A percentile compares a stretch with the other conserved stretches of the same genome.
Conservation (phyloP, 2,113 vertebrate species). For the Eretmochelys imbricata region DNA sequence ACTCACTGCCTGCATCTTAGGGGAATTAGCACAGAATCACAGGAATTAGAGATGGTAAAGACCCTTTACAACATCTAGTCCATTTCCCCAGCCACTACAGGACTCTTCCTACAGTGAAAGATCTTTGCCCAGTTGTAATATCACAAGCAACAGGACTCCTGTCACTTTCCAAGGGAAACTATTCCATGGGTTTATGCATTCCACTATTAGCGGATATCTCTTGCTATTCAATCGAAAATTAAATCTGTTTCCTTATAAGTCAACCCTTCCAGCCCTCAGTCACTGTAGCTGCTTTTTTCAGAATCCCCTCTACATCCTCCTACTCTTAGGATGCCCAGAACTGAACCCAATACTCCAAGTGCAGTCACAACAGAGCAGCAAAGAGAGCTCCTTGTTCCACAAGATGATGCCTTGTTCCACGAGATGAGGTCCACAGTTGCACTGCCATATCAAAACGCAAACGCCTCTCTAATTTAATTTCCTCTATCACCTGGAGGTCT, state of each 20-base stretch:
- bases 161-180: not conserved
- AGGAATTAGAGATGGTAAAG: not conserved
- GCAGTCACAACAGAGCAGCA: not conserved
- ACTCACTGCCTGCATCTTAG: not conserved
- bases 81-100: not conserved
- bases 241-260: constrained; percentile 6
- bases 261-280: not conserved
- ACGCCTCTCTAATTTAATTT: not conserved
- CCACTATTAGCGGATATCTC: not conserved
- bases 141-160: not conserved
- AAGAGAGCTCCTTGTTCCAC: not conserved
- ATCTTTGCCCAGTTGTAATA: not conserved
- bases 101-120: not conserved
- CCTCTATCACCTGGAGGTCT: not conserved
- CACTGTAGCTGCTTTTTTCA: not conserved
- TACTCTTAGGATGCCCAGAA: not conserved
- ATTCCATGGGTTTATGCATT: not conserved
- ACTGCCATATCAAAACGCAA: not conserved
- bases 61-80: not conserved
- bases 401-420: not conserved
- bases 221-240: not conserved
- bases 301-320: not conserved
- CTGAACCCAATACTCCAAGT: not conserved
- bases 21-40: not conserved
- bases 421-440: not conserved